Conservation (phyloP, 1,140 invertebrate genomes). For the Drosophila athabasca region DNA sequence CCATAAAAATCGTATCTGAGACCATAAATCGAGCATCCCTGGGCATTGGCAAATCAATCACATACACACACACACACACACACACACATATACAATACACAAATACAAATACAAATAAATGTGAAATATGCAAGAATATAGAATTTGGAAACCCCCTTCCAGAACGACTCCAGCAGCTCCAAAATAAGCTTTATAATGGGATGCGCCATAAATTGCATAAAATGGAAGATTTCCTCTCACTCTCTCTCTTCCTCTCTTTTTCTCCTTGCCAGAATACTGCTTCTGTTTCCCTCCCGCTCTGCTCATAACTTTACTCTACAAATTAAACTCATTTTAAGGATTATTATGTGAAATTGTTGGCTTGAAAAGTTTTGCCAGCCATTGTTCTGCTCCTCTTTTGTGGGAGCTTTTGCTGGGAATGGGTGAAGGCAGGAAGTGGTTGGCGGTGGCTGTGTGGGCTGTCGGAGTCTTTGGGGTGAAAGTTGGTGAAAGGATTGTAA, state of each 20-base stretch:
- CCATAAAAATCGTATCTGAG: conserved; percentile 72
- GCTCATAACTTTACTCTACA: conserved; percentile 74
- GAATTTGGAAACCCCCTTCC: conserved; percentile 8
- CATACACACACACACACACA: conserved; percentile 12
- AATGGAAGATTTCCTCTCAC: conserved; percentile 3
- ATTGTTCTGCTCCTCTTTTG: conserved; percentile 49
- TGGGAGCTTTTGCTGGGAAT: conserved; percentile 13
- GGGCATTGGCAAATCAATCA: conserved; percentile 67
- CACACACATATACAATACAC: conserved; percentile 4
- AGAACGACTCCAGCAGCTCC: neutral
- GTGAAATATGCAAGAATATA: conserved; percentile 53
- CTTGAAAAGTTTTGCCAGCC: conserved; percentile 56
- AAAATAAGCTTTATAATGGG: conserved; percentile 11
- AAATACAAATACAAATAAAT: conserved; percentile 20
- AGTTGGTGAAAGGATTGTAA: conserved; percentile 27
- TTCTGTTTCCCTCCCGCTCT: conserved; percentile 5
- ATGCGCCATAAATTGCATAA: conserved; percentile 19
- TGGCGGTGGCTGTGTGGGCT: conserved; percentile 8
- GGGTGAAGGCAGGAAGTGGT: neutral
- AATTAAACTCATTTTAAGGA: conserved; percentile 83
- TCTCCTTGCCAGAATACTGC: neutral
- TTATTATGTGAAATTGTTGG: conserved; percentile 81
- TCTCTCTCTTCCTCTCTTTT: neutral
- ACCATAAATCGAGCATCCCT: conserved; percentile 62
- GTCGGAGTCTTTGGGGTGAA: conserved; percentile 12